Conservation (phyloP, 2,113 vertebrate genomes). For the Sarotherodon lohbergeri region DNA sequence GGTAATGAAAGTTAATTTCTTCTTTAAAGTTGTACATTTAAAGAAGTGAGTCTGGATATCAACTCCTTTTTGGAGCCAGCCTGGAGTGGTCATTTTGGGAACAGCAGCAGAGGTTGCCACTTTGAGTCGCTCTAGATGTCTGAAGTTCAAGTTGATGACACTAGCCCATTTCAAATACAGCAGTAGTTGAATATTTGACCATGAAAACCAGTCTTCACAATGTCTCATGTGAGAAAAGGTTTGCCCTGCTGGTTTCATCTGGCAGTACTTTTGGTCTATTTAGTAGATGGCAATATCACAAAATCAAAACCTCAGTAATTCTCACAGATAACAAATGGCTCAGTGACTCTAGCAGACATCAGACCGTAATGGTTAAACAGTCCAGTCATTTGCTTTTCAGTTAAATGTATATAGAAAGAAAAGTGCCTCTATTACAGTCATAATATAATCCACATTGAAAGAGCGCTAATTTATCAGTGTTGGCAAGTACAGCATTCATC, state of each 20-base stretch:
- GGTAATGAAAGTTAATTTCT: not conserved
- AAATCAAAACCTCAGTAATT: not conserved
- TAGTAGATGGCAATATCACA: not conserved
- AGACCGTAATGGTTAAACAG: not conserved
- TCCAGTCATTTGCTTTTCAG: not conserved
- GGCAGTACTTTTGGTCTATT: not conserved
- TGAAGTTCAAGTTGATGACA: not conserved
- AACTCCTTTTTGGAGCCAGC: not conserved
- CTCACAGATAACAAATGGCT: not conserved
- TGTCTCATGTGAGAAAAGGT: not conserved
- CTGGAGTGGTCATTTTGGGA: not conserved
- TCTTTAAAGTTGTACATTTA: not conserved
- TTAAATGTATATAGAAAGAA: not conserved
- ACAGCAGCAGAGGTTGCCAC: accelerated
- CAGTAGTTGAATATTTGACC: not conserved
- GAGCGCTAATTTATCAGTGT: not conserved
- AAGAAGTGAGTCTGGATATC: not conserved
- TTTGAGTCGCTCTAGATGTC: not conserved
- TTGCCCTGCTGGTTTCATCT: not conserved
- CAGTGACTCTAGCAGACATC: not conserved
- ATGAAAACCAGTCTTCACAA: accelerated
- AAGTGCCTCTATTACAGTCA: not conserved
- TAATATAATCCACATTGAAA: not conserved
- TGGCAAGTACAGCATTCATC: not conserved
- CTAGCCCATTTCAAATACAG: not conserved